Percentiles rank a stretch among this genome's conserved stretches.
phyloP scores from a whole-genome alignment of 2,888 invertebrate species.

The Caenorhabditis sp. region DNA sequence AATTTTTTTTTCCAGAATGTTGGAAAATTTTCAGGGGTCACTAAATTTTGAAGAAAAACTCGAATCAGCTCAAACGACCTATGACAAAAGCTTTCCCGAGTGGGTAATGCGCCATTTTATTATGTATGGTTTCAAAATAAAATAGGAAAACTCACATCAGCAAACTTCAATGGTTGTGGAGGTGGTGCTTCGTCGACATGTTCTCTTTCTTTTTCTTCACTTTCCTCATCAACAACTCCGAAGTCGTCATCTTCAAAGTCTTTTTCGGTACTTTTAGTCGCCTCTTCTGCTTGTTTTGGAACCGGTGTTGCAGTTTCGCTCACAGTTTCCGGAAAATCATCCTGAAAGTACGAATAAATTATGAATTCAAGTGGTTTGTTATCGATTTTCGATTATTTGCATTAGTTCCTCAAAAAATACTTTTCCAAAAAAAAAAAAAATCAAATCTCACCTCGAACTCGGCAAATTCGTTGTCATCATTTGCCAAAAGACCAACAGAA shows the following conservation, averaged over 20 bases:
- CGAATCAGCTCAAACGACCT: too few relatives aligned
- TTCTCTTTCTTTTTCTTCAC: constrained; percentile 32
- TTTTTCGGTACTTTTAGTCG: constrained; percentile 15
- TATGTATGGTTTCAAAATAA: neutral
- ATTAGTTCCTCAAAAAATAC: too few relatives aligned
- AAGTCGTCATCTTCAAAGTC: constrained; percentile 53
- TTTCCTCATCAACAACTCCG: constrained; percentile 55
- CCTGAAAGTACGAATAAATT: constrained; percentile 9
- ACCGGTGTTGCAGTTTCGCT: constrained; percentile 15
- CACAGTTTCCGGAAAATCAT: constrained; percentile 24
- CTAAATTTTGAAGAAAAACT: too few relatives aligned
- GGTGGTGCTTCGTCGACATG: constrained; percentile 33
- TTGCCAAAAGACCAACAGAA: neutral
- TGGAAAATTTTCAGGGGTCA: too few relatives aligned
- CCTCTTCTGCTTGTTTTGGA: neutral
- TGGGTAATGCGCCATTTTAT: too few relatives aligned
- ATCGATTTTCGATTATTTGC: neutral
- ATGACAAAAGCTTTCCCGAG: too few relatives aligned
- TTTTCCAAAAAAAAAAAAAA: too few relatives aligned
- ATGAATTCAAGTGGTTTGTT: neutral
- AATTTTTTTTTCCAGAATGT: too few relatives aligned
- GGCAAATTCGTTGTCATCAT: constrained; percentile 62
- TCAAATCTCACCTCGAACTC: constrained; percentile 58
- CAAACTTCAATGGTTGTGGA: constrained; percentile 59
- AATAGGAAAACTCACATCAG: constrained; percentile 53